Percentiles rank a stretch among this genome's conserved stretches.
phyloP scores from a whole-genome alignment of 2,888 invertebrate genomes.

The Drosophila robusta region DNA sequence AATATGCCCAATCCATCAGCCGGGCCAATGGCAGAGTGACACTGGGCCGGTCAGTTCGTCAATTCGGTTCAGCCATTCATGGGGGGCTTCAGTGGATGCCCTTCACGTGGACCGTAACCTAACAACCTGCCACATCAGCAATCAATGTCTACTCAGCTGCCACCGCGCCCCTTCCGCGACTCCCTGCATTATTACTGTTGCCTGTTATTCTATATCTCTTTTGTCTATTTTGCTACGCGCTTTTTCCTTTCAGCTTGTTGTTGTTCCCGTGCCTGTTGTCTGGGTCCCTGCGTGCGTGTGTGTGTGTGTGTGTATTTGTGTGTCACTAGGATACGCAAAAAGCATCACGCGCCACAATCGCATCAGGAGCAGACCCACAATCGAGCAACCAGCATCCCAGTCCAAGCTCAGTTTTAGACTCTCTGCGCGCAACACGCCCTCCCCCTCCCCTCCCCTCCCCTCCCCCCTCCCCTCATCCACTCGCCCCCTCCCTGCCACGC shows the following conservation, averaged over 20 bases:
- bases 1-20: constrained; percentile 63
- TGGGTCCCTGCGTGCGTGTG: constrained; percentile 42
- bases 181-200: constrained; percentile 54
- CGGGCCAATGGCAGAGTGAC: constrained; percentile 19
- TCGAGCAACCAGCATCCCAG: constrained; percentile 2
- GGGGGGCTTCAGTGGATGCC: constrained; percentile 30
- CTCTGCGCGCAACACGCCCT: neutral
- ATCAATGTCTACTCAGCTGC: constrained; percentile 69
- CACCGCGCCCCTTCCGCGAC: neutral
- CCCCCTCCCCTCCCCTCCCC: neutral
- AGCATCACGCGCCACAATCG: constrained; percentile 65
- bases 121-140: constrained; percentile 77
- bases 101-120: constrained; percentile 51
- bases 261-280: constrained; percentile 27
- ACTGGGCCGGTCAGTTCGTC: constrained; percentile 27
- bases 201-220: constrained; percentile 35
- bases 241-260: constrained; percentile 37
- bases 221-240: constrained; percentile 58
- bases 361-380: constrained; percentile 28
- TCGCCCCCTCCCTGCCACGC: constrained; percentile 2
- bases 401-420: constrained; percentile 17
- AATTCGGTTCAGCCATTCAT: constrained; percentile 45
- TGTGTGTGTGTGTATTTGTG: constrained; percentile 64
- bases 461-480: neutral
- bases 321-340: constrained; percentile 80